These are phyloP conservation scores for Lagocephalus sceleratus DNA, from an alignment of 2,797 vertebrate species.

Conservation along the genomic window DNA sequence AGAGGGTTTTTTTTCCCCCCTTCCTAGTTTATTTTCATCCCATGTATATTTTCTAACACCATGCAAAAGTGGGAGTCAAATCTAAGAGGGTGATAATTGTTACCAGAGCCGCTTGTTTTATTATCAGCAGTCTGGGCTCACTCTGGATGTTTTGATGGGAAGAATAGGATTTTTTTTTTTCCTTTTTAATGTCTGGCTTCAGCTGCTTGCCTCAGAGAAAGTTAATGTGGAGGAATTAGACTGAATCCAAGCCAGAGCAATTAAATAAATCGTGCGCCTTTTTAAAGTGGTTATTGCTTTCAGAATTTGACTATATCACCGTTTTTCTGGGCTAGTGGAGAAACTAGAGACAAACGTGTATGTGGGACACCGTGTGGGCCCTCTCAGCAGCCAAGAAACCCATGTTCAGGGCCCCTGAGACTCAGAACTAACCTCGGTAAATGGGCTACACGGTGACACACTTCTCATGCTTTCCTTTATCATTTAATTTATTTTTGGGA, in stretches of 20 bases:
- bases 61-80: slow-evolving; percentile 63
- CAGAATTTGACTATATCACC: slow-evolving; percentile 30
- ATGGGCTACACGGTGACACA: slow-evolving; percentile 35
- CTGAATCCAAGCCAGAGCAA: slow-evolving; percentile 24
- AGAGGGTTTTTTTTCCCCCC: background rate
- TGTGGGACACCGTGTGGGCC: slow-evolving; percentile 22
- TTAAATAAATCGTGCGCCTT: slow-evolving; percentile 27
- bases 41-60: slow-evolving; percentile 51
- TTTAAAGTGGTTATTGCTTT: slow-evolving; percentile 5
- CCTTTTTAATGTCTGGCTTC: slow-evolving; percentile 18
- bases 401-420: slow-evolving; percentile 4
- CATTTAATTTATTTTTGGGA: slow-evolving; percentile 8
- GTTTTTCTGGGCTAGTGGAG: background rate
- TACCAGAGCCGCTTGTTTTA: slow-evolving; percentile 62
- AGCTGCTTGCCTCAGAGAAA: slow-evolving; percentile 36
- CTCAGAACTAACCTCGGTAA: slow-evolving; percentile 10
- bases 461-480: slow-evolving; percentile 25
- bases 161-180: slow-evolving; percentile 37
- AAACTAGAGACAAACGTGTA: slow-evolving; percentile 7
- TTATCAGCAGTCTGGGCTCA: slow-evolving; percentile 67
- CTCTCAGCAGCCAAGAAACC: slow-evolving; percentile 10
- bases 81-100: slow-evolving; percentile 72
- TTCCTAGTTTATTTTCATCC: slow-evolving; percentile 27
- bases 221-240: slow-evolving; percentile 34
- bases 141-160: slow-evolving; percentile 52